phyloP scores from a whole-genome alignment of 2,888 invertebrate species.

The Dryocosmus kuriphilus region DNA sequence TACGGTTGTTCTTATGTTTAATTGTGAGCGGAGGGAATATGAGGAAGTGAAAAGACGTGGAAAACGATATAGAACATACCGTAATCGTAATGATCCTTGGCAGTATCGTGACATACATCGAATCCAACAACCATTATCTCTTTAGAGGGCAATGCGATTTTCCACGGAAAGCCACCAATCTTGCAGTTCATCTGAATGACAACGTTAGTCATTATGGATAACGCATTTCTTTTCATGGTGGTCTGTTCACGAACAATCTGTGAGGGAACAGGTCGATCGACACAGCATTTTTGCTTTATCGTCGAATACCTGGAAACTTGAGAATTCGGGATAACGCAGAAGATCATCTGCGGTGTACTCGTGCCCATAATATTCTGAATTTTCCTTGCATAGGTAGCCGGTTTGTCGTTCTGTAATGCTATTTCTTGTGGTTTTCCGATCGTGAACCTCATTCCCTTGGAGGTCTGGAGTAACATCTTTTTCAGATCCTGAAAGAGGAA shows the following conservation, averaged over 20 bases:
- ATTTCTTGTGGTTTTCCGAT: conserved; percentile 77
- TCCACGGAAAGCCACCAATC: conserved; percentile 94
- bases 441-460: conserved; percentile 76
- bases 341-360: conserved; percentile 82
- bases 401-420: conserved; percentile 80
- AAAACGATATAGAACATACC: conserved; percentile 75
- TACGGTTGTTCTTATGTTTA: neutral
- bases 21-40: too few species aligned
- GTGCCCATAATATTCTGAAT: conserved; percentile 81
- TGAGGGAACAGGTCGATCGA: conserved; percentile 85
- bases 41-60: too few species aligned
- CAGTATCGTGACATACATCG: conserved; percentile 92
- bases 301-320: conserved; percentile 87
- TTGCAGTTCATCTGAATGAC: conserved; percentile 96
- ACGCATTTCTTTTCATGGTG: conserved; percentile 77
- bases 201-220: conserved; percentile 92
- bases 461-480: conserved; percentile 43
- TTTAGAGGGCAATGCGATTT: conserved; percentile 83
- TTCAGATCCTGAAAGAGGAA: neutral
- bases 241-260: conserved; percentile 80
- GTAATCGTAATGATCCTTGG: conserved; percentile 79
- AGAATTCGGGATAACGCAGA: conserved; percentile 84
- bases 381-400: conserved; percentile 80
- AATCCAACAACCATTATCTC: conserved; percentile 90
- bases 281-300: conserved; percentile 90